A percentile compares a stretch with the other conserved stretches of the same genome.
Evolutionary conservation across 2,888 invertebrate genomes (phyloP).

Genomic region (Congeria kusceri): DNA sequence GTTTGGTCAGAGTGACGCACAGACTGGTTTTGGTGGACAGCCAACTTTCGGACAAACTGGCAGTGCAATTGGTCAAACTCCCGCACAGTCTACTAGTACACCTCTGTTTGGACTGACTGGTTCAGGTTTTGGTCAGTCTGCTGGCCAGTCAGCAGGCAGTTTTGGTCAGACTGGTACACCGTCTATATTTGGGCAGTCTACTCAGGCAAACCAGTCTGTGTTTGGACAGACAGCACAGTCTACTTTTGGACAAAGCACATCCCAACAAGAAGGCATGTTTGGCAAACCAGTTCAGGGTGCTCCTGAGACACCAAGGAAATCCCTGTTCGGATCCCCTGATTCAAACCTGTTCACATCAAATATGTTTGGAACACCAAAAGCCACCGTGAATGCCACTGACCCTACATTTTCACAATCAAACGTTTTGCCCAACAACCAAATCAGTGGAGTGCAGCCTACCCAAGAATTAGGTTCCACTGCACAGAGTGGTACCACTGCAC

Average conservation of each 20-base stretch:
- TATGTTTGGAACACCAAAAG: too few relatives aligned
- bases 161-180: constrained; percentile 52
- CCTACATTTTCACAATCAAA: too few relatives aligned
- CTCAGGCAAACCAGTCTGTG: constrained; percentile 10
- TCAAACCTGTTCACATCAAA: too few relatives aligned
- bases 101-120: constrained; percentile 4
- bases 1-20: constrained; percentile 35
- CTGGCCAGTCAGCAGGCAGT: background rate
- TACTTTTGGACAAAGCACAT: constrained; percentile 41
- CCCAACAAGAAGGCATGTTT: constrained; percentile 25
- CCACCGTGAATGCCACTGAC: too few relatives aligned
- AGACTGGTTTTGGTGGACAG: constrained; percentile 1
- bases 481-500: too few relatives aligned
- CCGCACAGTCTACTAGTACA: background rate
- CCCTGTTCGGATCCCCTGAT: constrained; percentile 40
- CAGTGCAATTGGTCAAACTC: background rate
- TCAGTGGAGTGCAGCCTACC: too few relatives aligned
- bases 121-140: background rate
- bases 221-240: constrained; percentile 30
- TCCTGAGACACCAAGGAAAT: constrained; percentile 20
- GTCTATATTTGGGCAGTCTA: constrained; percentile 39
- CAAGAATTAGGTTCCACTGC: too few relatives aligned
- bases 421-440: too few relatives aligned
- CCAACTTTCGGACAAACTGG: constrained; percentile 21
- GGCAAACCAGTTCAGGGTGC: constrained; percentile 27